These are phyloP conservation scores for Lethenteron reissneri DNA, from an alignment of 2,113 vertebrate species.

Conservation along the genomic window DNA sequence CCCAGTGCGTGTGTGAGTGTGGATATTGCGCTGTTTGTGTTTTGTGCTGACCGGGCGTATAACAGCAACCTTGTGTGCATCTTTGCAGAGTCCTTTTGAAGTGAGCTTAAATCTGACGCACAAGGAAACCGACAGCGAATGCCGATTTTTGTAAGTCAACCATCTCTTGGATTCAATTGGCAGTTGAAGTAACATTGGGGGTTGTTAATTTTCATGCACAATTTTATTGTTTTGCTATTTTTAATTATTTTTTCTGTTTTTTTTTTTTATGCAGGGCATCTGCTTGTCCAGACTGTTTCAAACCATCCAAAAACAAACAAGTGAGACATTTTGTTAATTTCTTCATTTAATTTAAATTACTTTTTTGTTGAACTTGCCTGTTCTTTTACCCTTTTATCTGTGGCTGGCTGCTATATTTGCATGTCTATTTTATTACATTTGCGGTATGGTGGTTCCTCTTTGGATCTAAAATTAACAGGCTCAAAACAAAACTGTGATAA, in stretches of 20 bases:
- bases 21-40: too few species aligned
- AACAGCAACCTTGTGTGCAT: too few species aligned
- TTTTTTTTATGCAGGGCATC: background rate
- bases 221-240: background rate
- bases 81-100: constrained; percentile 5
- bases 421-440: too few species aligned
- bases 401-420: too few species aligned
- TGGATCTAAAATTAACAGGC: too few species aligned
- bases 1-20: too few species aligned
- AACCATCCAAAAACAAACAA: constrained; percentile 5
- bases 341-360: too few species aligned
- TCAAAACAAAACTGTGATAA: too few species aligned
- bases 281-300: constrained; percentile 1
- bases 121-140: constrained; percentile 1
- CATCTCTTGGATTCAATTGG: background rate
- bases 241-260: background rate
- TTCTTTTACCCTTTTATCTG: too few species aligned
- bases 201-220: background rate
- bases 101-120: background rate
- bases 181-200: background rate
- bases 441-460: too few species aligned
- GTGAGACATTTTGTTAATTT: background rate
- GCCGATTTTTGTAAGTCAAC: constrained; percentile 2
- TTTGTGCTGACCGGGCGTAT: too few species aligned
- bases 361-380: too few species aligned